Percentiles rank a stretch among this genome's conserved stretches.
phyloP scores from a whole-genome alignment of 2,888 invertebrate genomes.

The Hololepta plana region DNA sequence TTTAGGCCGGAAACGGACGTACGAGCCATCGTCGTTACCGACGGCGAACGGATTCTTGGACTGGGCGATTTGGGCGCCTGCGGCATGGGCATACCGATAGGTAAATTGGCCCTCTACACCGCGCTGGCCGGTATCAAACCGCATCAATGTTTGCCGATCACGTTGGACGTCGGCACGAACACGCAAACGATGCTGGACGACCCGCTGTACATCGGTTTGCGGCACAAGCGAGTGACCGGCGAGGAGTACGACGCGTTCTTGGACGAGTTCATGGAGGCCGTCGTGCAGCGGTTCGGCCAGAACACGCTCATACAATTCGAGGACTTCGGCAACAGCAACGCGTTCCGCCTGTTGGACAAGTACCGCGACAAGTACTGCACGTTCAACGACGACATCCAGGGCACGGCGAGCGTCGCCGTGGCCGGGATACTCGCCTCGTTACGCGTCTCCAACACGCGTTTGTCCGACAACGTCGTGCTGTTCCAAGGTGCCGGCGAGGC shows the following conservation, averaged over 20 bases:
- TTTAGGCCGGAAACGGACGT: conserved; percentile 71
- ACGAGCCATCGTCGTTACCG: conserved; percentile 85
- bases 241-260: conserved; percentile 77
- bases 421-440: conserved; percentile 83
- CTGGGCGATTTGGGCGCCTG: conserved; percentile 93
- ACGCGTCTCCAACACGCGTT: conserved; percentile 59
- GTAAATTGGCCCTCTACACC: conserved; percentile 92
- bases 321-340: conserved; percentile 96
- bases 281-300: conserved; percentile 67
- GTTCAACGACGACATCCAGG: conserved; percentile 99
- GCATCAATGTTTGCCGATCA: conserved; percentile 84
- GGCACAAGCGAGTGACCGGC: conserved; percentile 70
- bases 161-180: conserved; percentile 89
- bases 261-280: conserved; percentile 94
- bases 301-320: conserved; percentile 86
- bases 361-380: conserved; percentile 82
- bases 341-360: conserved; percentile 79
- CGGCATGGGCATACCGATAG: conserved; percentile 98
- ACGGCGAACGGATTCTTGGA: conserved; percentile 95
- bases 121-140: conserved; percentile 95
- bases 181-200: conserved; percentile 72
- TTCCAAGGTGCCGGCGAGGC: conserved; percentile 98
- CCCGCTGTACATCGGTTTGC: conserved; percentile 87
- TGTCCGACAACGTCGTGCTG: conserved; percentile 73
- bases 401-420: conserved; percentile 90